These are phyloP conservation scores for Chelonus insularis DNA, from an alignment of 1,140 invertebrate species.

Conservation along the genomic window DNA sequence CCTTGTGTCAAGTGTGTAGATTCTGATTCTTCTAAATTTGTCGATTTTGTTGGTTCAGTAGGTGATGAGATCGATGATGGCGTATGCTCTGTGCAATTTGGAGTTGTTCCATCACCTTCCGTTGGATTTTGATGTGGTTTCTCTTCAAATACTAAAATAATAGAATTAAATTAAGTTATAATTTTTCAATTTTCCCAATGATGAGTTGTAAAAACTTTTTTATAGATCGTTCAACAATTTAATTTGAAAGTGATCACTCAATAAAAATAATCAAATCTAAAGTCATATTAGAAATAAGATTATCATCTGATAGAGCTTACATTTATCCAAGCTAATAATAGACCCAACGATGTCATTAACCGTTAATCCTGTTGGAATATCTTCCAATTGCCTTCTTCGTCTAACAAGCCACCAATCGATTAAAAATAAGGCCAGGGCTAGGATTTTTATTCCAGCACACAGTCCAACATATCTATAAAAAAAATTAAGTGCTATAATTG, in stretches of 20 bases:
- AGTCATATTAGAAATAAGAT: constrained; percentile 15
- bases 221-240: too few species aligned
- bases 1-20: constrained; percentile 44
- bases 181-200: constrained; percentile 11
- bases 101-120: constrained; percentile 41
- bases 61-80: constrained; percentile 53
- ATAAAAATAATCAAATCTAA: background rate
- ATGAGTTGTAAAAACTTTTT: too few species aligned
- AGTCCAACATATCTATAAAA: constrained; percentile 81
- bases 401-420: constrained; percentile 88
- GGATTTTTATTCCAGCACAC: constrained; percentile 87
- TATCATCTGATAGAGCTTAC: constrained; percentile 66
- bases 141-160: constrained; percentile 68
- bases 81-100: constrained; percentile 43
- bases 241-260: too few species aligned
- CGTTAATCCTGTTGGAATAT: constrained; percentile 69
- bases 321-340: constrained; percentile 85
- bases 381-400: constrained; percentile 74
- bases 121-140: constrained; percentile 54
- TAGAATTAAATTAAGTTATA: constrained; percentile 3
- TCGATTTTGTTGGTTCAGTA: constrained; percentile 52
- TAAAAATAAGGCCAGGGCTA: constrained; percentile 82
- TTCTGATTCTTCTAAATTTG: constrained; percentile 49
- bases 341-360: constrained; percentile 81
- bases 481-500: too few species aligned